Percentiles rank a stretch among this genome's conserved stretches.
phyloP scores from a whole-genome alignment of 2,113 vertebrate genomes.

The Platycercus adscitus region DNA sequence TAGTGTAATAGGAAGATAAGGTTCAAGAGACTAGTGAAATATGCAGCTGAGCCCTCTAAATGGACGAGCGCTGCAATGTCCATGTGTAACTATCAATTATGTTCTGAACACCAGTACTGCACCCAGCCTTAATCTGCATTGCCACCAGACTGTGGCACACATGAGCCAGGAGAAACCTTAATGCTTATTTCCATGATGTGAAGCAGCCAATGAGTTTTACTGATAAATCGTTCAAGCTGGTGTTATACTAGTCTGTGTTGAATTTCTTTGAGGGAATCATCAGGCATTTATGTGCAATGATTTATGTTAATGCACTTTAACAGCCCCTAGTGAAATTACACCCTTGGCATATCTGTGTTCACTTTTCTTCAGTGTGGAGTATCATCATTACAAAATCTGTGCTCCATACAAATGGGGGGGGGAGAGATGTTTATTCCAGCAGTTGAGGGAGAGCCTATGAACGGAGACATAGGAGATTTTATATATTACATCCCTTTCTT shows the following conservation, averaged over 20 bases:
- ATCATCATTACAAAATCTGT: not conserved
- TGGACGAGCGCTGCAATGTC: not conserved
- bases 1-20: not conserved
- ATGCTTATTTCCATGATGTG: not conserved
- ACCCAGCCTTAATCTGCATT: not conserved
- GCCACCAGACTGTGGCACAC: not conserved
- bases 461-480: not conserved
- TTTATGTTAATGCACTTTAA: not conserved
- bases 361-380: not conserved
- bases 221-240: not conserved
- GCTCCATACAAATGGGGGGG: not conserved
- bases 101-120: fast-evolving
- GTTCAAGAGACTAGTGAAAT: not conserved
- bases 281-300: not conserved
- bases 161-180: not conserved
- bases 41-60: not conserved
- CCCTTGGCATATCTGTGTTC: not conserved
- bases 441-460: not conserved
- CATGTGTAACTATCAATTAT: not conserved
- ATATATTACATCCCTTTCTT: not conserved
- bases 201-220: not conserved
- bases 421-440: not conserved
- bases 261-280: not conserved
- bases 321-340: not conserved
- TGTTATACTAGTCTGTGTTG: not conserved